A percentile compares a stretch with the other conserved stretches of the same genome.
These are phyloP conservation scores for Eugnorisma glareosa DNA, from an alignment of 2,888 invertebrate species.

Conservation along the genomic window DNA sequence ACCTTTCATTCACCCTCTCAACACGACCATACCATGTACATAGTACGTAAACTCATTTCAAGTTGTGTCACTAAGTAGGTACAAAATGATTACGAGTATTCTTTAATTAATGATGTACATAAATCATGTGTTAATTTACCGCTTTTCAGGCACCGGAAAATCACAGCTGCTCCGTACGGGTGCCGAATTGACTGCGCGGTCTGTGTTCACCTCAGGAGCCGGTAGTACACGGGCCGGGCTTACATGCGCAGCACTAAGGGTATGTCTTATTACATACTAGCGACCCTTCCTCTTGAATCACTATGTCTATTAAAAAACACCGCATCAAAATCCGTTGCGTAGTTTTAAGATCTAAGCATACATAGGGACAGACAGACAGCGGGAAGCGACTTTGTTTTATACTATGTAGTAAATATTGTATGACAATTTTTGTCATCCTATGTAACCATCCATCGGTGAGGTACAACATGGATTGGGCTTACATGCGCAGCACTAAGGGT, in stretches of 20 bases:
- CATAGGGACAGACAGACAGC: too few relatives aligned
- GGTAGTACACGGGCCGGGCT: slow-evolving; percentile 97
- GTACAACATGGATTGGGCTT: too few relatives aligned
- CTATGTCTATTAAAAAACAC: too few relatives aligned
- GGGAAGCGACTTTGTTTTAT: too few relatives aligned
- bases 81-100: not conserved
- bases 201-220: slow-evolving; percentile 96
- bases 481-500: too few relatives aligned
- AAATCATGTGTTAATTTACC: not conserved
- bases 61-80: not conserved
- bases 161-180: slow-evolving; percentile 95
- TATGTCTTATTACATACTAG: slow-evolving; percentile 77
- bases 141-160: slow-evolving; percentile 94
- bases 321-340: too few relatives aligned
- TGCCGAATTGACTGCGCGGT: slow-evolving; percentile 91
- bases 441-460: too few relatives aligned
- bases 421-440: too few relatives aligned
- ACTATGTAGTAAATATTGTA: too few relatives aligned
- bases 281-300: too few relatives aligned
- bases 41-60: not conserved
- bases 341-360: too few relatives aligned
- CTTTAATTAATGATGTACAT: not conserved
- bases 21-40: not conserved
- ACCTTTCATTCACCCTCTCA: not conserved
- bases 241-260: slow-evolving; percentile 96